A percentile compares a stretch with the other conserved stretches of the same genome.
Conservation (phyloP, 1,140 invertebrate species). For the Euura lappo region DNA sequence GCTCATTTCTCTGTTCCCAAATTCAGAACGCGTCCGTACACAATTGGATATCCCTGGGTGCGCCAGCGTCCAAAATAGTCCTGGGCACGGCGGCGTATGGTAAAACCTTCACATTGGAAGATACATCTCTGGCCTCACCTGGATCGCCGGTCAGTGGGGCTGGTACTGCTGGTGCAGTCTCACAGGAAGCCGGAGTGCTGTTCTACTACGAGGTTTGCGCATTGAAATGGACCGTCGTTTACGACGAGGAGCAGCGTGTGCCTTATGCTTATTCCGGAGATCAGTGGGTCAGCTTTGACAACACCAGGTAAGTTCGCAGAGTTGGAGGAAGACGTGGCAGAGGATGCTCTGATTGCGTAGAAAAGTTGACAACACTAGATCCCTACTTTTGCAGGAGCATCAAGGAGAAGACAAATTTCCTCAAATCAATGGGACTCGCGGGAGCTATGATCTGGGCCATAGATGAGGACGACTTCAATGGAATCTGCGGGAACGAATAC, state of each 20-base stretch:
- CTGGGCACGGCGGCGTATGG: constrained; percentile 62
- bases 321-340: not conserved
- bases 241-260: no score
- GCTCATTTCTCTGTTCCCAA: not conserved
- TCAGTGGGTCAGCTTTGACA: constrained; percentile 82
- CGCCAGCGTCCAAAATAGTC: constrained; percentile 66
- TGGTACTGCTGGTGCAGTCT: constrained; percentile 73
- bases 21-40: constrained; percentile 39
- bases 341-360: not conserved
- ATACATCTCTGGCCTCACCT: constrained; percentile 55
- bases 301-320: constrained; percentile 50
- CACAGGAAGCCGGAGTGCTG: constrained; percentile 70
- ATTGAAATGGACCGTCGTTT: constrained; percentile 55
- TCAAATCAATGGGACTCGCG: constrained; percentile 37
- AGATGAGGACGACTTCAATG: constrained; percentile 76
- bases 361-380: no score
- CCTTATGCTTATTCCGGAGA: constrained; percentile 48
- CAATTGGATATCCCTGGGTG: constrained; percentile 67
- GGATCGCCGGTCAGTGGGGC: constrained; percentile 63
- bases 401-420: constrained; percentile 62
- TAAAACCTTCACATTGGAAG: constrained; percentile 55
- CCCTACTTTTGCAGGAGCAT: constrained; percentile 53
- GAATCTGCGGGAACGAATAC: constrained; percentile 66
- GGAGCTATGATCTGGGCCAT: constrained; percentile 68
- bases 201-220: constrained; percentile 78